These are phyloP conservation scores for Pseudochirops corinnae DNA, from an alignment of 2,797 vertebrate genomes.

Conservation along the genomic window DNA sequence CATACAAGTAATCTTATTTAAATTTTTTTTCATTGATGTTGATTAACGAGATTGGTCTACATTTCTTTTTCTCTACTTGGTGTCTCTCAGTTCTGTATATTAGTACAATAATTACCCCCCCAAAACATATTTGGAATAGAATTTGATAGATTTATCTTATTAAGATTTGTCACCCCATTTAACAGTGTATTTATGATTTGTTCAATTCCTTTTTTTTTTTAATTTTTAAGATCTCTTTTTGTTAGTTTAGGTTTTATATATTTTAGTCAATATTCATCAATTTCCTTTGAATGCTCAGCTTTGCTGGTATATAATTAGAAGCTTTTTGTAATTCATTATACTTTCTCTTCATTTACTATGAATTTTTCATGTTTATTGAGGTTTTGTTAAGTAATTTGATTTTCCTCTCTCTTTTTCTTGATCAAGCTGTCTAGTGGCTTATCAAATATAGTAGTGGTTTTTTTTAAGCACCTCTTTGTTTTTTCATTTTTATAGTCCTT, in stretches of 20 bases:
- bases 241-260: background rate
- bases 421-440: background rate
- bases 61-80: background rate
- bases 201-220: background rate
- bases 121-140: background rate
- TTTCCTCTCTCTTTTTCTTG: background rate
- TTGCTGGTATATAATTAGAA: background rate
- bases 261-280: background rate
- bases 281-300: background rate
- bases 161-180: background rate
- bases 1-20: background rate
- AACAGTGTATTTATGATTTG: background rate
- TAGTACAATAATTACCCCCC: background rate
- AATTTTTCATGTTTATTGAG: background rate
- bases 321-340: background rate
- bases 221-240: background rate
- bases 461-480: background rate
- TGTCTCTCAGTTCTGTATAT: background rate
- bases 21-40: background rate
- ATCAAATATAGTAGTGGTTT: background rate
- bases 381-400: background rate
- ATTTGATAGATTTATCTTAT: background rate
- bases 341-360: background rate
- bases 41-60: background rate
- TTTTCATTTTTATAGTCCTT: background rate